A percentile compares a stretch with the other conserved stretches of the same genome.
phyloP scores from a whole-genome alignment of 2,888 invertebrate species.

The Pemphredon lugubris region DNA sequence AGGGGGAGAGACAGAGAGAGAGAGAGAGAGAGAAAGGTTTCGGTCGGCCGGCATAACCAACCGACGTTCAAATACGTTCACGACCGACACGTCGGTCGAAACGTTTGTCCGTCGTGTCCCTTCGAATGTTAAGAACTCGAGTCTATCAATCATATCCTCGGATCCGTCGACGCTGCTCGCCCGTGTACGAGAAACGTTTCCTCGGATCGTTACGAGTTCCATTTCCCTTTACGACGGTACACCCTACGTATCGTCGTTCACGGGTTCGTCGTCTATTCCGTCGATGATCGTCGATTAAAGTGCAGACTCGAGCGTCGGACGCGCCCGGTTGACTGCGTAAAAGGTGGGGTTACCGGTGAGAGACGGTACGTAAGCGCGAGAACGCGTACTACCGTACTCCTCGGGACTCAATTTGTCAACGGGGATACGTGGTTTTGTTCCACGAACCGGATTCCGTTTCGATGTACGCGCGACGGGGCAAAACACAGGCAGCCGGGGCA shows the following conservation, averaged over 20 bases:
- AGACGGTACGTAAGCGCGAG: constrained; percentile 56
- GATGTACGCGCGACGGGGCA: constrained; percentile 72
- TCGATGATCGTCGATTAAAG: neutral
- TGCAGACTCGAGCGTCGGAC: neutral
- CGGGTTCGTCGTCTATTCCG: neutral
- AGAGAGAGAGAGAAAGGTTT: no score
- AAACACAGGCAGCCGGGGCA: constrained; percentile 63
- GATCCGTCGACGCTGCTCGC: no score
- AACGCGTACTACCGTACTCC: constrained; percentile 65
- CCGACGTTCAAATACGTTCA: no score
- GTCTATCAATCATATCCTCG: no score
- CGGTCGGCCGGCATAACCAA: no score
- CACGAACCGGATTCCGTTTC: constrained; percentile 76
- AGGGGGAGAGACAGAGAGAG: no score
- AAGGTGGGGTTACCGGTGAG: neutral
- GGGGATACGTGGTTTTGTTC: constrained; percentile 75
- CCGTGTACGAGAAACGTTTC: no score
- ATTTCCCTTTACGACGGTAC: no score
- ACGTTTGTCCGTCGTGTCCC: no score
- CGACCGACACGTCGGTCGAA: no score
- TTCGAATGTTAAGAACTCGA: no score
- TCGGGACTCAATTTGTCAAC: constrained; percentile 77
- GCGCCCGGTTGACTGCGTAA: neutral
- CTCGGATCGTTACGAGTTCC: no score
- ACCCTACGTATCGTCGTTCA: neutral